These are phyloP conservation scores for Ariopsis seemanni DNA, from an alignment of 2,113 vertebrate species.

Conservation along the genomic window DNA sequence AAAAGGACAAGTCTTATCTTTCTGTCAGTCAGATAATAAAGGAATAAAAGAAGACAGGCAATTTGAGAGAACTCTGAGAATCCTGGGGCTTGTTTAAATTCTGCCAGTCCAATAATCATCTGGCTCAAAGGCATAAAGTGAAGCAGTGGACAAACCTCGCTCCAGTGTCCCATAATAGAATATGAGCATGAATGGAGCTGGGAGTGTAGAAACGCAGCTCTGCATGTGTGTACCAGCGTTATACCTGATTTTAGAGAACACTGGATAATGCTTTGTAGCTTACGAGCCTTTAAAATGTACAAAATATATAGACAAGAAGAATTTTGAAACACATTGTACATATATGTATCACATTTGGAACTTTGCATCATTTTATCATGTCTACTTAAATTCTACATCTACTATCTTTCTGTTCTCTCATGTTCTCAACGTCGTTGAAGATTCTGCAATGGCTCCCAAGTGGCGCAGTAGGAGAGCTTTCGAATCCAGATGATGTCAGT, in stretches of 20 bases:
- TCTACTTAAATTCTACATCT: neutral
- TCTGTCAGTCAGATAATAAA: slow-evolving; percentile 29
- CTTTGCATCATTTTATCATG: neutral
- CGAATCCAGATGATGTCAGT: neutral
- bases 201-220: slow-evolving; percentile 10
- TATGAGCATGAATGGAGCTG: slow-evolving; percentile 12
- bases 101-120: slow-evolving; percentile 44
- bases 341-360: neutral
- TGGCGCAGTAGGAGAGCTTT: neutral
- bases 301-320: neutral
- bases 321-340: neutral
- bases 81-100: slow-evolving; percentile 34
- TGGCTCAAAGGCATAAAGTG: slow-evolving; percentile 36
- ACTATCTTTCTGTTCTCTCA: neutral
- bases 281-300: neutral
- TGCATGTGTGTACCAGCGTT: neutral
- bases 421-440: neutral
- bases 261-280: neutral
- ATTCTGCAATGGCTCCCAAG: neutral
- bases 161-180: slow-evolving; percentile 26
- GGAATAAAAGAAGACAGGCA: neutral
- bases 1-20: neutral
- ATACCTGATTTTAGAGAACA: neutral
- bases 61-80: slow-evolving; percentile 14
- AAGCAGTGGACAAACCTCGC: slow-evolving; percentile 8